Conservation (phyloP, 2,888 invertebrate species). For the Aspidiotus rigidus region DNA sequence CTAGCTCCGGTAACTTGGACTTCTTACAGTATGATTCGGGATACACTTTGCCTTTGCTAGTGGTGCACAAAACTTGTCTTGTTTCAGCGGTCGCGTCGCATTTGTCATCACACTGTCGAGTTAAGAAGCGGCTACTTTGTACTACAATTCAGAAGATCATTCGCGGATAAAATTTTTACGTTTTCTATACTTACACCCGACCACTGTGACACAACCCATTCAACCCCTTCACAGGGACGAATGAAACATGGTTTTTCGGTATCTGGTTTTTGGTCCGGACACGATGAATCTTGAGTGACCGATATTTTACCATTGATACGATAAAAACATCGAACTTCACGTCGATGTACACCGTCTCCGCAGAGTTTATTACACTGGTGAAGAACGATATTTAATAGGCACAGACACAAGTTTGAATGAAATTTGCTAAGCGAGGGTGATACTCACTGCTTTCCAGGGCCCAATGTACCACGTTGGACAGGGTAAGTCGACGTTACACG, state of each 20-base stretch:
- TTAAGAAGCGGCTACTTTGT: neutral
- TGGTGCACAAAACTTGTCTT: conserved; percentile 62
- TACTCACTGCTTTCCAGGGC: conserved; percentile 77
- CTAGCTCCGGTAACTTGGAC: conserved; percentile 54
- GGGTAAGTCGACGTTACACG: conserved; percentile 65
- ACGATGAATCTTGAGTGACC: conserved; percentile 54
- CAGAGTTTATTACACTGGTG: conserved; percentile 78
- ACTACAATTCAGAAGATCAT: neutral
- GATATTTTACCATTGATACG: conserved; percentile 55
- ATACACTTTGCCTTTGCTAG: conserved; percentile 57
- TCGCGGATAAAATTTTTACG: neutral
- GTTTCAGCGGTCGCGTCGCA: conserved; percentile 69
- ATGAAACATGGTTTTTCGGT: conserved; percentile 60
- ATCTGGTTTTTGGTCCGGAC: conserved; percentile 58
- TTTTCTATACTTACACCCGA: conserved; percentile 55
- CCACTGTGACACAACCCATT: conserved; percentile 84
- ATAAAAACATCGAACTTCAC: conserved; percentile 70
- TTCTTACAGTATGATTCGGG: conserved; percentile 59
- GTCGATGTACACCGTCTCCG: conserved; percentile 72
- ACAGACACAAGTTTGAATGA: neutral
- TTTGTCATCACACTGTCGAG: conserved; percentile 59
- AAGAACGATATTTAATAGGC: neutral
- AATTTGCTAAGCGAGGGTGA: neutral
- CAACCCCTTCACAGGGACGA: conserved; percentile 80
- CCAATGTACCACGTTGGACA: conserved; percentile 83